Evolutionary conservation across 2,797 vertebrate genomes (phyloP).

Genomic region (Percopsis omiscomaycus): DNA sequence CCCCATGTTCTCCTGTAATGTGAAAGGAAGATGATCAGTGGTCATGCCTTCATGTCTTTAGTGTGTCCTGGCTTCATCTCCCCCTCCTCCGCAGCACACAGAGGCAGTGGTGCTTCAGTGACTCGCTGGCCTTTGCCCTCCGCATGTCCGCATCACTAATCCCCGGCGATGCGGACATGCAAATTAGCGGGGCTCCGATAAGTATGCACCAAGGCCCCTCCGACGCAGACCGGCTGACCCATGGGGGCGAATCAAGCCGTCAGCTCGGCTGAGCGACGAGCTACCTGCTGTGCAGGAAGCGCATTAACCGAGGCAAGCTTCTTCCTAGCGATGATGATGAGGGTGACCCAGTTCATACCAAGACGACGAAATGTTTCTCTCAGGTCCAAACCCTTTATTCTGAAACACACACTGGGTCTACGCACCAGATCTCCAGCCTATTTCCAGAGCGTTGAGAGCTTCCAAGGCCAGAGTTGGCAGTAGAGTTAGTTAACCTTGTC

Average conservation of each 20-base stretch:
- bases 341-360: not conserved
- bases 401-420: constrained; percentile 6
- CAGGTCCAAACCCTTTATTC: constrained; percentile 5
- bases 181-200: constrained; percentile 43
- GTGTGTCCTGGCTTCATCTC: not conserved
- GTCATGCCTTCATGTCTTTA: constrained; percentile 27
- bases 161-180: constrained; percentile 37
- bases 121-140: constrained; percentile 34
- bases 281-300: constrained; percentile 15
- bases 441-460: constrained; percentile 18
- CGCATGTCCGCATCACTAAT: constrained; percentile 23
- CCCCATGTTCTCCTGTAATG: too few species aligned
- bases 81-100: constrained; percentile 47
- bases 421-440: not conserved
- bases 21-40: too few species aligned
- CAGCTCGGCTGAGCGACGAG: constrained; percentile 2
- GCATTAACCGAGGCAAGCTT: not conserved
- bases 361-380: not conserved
- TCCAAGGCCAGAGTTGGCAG: constrained; percentile 39
- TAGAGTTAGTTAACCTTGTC: constrained; percentile 75
- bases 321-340: not conserved
- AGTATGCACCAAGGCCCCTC: constrained; percentile 17
- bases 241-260: constrained; percentile 27
- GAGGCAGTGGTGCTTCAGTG: constrained; percentile 32
- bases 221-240: constrained; percentile 43